Evolutionary conservation across 2,888 invertebrate species (phyloP).

Genomic region (Lordiphosa fenestrarum): DNA sequence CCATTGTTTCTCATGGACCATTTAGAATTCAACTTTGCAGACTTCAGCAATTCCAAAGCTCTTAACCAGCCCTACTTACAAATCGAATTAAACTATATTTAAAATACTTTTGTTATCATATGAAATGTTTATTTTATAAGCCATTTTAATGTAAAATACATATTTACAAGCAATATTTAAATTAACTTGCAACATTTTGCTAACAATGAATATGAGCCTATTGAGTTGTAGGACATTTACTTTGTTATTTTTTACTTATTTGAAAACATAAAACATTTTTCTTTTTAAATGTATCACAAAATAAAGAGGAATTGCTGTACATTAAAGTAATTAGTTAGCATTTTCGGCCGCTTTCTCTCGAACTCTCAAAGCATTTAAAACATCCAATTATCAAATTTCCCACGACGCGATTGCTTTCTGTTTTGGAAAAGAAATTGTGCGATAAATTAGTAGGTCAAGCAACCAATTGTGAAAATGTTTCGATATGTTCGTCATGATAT

Average conservation of each 20-base stretch:
- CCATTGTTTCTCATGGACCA: too few species aligned
- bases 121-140: slow-evolving; percentile 56
- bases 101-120: slow-evolving; percentile 7
- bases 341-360: too few species aligned
- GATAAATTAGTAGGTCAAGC: slow-evolving; percentile 33
- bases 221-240: slow-evolving; percentile 10
- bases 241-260: slow-evolving; percentile 28
- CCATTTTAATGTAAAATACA: slow-evolving; percentile 56
- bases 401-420: slow-evolving; percentile 73
- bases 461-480: slow-evolving; percentile 6
- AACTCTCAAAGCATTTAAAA: slow-evolving; percentile 54
- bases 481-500: slow-evolving; percentile 45
- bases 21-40: too few species aligned
- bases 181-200: slow-evolving; percentile 55
- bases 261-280: slow-evolving; percentile 29
- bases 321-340: slow-evolving; percentile 20
- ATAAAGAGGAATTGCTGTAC: slow-evolving; percentile 45
- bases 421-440: slow-evolving; percentile 44
- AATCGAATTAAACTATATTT: too few species aligned
- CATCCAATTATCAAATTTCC: slow-evolving; percentile 79
- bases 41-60: too few species aligned
- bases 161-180: slow-evolving; percentile 57
- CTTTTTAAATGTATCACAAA: slow-evolving; percentile 53
- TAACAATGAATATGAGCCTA: slow-evolving; percentile 49
- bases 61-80: too few species aligned